A percentile compares a stretch with the other conserved stretches of the same genome.
These are phyloP conservation scores for Circaetus gallicus DNA, from an alignment of 2,113 vertebrate species.

Conservation along the genomic window DNA sequence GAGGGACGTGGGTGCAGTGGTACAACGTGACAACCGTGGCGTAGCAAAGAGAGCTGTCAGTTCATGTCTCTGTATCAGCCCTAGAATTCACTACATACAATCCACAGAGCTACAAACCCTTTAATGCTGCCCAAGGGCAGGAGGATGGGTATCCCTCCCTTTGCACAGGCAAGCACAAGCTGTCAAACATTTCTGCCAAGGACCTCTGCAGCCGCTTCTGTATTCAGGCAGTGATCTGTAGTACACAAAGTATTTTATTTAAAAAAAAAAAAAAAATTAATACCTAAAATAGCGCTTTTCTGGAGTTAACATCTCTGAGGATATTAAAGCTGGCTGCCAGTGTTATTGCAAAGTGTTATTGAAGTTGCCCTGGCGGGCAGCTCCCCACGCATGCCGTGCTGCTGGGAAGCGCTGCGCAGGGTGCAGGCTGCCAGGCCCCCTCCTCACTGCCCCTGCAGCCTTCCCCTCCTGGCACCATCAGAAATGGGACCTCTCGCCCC, in stretches of 20 bases:
- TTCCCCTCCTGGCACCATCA: background rate
- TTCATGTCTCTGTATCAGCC: background rate
- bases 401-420: background rate
- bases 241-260: background rate
- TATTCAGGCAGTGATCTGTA: background rate
- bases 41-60: background rate
- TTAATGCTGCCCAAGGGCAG: background rate
- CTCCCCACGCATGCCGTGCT: background rate
- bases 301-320: conserved; percentile 24
- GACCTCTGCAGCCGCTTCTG: background rate
- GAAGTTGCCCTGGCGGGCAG: background rate
- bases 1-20: background rate
- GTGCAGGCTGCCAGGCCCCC: background rate
- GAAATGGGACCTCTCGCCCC: background rate
- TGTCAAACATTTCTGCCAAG: background rate
- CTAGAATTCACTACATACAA: background rate
- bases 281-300: background rate
- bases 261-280: background rate
- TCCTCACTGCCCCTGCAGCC: background rate
- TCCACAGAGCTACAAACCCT: background rate
- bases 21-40: fast-evolving
- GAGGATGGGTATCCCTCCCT: background rate
- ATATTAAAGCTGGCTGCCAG: conserved; percentile 32
- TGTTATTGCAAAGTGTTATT: background rate
- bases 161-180: background rate